phyloP scores from a whole-genome alignment of 1,140 invertebrate species.

The Calycopis cecrops region DNA sequence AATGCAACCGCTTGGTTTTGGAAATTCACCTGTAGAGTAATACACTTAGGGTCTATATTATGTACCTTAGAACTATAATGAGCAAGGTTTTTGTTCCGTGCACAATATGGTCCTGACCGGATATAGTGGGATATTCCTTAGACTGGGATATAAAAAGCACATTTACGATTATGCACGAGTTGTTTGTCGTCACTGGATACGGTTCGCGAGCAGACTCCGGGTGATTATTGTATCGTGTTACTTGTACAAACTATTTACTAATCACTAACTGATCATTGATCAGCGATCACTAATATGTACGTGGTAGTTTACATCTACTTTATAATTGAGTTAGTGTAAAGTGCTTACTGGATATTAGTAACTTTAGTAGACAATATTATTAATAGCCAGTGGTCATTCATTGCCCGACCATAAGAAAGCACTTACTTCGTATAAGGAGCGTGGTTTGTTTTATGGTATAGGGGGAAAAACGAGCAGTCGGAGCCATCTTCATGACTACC shows the following conservation, averaged over 20 bases:
- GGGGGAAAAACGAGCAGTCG: no score
- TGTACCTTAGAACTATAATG: constrained; percentile 41
- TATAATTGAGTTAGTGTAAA: no score
- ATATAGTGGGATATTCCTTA: constrained; percentile 54
- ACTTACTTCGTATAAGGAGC: no score
- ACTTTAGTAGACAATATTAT: no score
- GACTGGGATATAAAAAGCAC: constrained; percentile 58
- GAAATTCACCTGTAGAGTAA: constrained; percentile 40
- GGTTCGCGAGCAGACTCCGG: constrained; percentile 34
- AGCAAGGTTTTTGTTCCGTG: constrained; percentile 53
- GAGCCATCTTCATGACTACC: no score
- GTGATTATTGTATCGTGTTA: constrained; percentile 63
- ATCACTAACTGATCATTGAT: no score
- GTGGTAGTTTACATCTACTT: no score
- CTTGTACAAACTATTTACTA: constrained; percentile 11
- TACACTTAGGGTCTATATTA: constrained; percentile 32
- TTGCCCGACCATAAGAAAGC: no score
- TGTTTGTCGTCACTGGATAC: constrained; percentile 70
- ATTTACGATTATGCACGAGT: constrained; percentile 71
- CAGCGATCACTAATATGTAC: no score
- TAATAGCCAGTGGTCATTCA: no score
- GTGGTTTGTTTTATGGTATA: no score
- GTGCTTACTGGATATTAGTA: no score
- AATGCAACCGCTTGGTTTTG: constrained; percentile 42
- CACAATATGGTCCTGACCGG: constrained; percentile 57